Conservation (phyloP, 2,113 vertebrate species). For the Gallinago undulata region DNA sequence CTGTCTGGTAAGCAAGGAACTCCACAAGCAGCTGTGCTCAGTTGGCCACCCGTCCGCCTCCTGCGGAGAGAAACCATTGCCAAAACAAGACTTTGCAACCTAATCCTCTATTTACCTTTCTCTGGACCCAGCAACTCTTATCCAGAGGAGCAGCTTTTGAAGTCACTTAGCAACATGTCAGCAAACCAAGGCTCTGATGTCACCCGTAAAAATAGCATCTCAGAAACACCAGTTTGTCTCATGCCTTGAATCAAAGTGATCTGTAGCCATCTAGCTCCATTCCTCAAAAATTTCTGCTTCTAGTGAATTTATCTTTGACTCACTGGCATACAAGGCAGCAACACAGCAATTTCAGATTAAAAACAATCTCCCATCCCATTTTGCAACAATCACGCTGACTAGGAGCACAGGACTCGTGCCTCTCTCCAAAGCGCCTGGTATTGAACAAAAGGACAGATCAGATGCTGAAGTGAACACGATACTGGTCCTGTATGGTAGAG, state of each 20-base stretch:
- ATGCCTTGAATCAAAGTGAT: not conserved
- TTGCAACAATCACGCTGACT: not conserved
- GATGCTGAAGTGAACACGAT: accelerated
- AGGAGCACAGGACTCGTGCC: not conserved
- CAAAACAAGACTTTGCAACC: not conserved
- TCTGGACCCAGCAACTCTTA: not conserved
- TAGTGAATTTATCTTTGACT: not conserved
- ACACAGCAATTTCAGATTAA: not conserved
- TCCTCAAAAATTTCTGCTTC: not conserved
- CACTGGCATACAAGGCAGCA: not conserved
- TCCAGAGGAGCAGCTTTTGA: not conserved
- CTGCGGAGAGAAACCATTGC: not conserved
- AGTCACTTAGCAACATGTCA: not conserved
- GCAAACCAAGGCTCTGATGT: not conserved
- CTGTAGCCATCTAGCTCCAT: not conserved
- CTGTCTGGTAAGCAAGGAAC: not conserved
- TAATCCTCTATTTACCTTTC: not conserved
- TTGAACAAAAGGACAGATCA: not conserved
- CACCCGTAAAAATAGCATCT: not conserved
- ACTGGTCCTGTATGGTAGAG: accelerated
- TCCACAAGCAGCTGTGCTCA: slow-evolving; percentile 19
- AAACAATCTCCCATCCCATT: not conserved
- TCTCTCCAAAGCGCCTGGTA: accelerated
- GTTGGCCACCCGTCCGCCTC: not conserved
- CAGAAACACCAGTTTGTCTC: not conserved